These are phyloP conservation scores for Sorex fumeus DNA, from an alignment of 2,113 vertebrate species.

Conservation along the genomic window DNA sequence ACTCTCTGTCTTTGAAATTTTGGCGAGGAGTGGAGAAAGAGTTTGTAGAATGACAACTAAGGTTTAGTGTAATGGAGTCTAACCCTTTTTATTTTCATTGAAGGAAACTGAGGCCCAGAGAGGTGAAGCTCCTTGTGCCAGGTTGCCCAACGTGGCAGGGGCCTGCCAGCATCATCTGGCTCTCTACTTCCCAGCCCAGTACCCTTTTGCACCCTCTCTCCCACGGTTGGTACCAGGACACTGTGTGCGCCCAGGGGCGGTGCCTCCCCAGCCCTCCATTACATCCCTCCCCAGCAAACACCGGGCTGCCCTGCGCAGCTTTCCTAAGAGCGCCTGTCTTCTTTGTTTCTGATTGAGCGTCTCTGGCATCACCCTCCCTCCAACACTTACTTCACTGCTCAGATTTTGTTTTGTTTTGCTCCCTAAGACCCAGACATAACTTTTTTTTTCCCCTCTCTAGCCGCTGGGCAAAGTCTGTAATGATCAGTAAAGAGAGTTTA, in stretches of 20 bases:
- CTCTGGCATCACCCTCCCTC: neutral
- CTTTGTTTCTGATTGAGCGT: neutral
- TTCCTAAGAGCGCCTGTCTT: neutral
- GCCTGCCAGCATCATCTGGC: neutral
- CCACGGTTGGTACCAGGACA: neutral
- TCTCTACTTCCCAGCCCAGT: neutral
- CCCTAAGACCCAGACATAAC: neutral
- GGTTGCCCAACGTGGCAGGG: neutral
- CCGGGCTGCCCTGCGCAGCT: neutral
- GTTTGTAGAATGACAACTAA: constrained; percentile 29
- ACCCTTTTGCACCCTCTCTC: neutral
- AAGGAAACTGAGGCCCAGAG: neutral
- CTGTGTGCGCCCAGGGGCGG: neutral
- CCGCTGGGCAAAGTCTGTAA: constrained; percentile 9
- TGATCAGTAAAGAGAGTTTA: constrained; percentile 40
- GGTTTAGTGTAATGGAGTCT: neutral
- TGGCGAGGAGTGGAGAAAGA: neutral
- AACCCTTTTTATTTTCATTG: neutral
- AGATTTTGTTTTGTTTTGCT: constrained; percentile 47
- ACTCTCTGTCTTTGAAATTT: constrained; percentile 64
- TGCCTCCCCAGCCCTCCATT: neutral
- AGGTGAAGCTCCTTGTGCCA: neutral
- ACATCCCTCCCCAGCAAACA: neutral
- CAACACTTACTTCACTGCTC: neutral
- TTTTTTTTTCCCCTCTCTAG: neutral